Evolutionary conservation across 1,140 invertebrate species (phyloP).

Genomic region (Lepidurus packardi): DNA sequence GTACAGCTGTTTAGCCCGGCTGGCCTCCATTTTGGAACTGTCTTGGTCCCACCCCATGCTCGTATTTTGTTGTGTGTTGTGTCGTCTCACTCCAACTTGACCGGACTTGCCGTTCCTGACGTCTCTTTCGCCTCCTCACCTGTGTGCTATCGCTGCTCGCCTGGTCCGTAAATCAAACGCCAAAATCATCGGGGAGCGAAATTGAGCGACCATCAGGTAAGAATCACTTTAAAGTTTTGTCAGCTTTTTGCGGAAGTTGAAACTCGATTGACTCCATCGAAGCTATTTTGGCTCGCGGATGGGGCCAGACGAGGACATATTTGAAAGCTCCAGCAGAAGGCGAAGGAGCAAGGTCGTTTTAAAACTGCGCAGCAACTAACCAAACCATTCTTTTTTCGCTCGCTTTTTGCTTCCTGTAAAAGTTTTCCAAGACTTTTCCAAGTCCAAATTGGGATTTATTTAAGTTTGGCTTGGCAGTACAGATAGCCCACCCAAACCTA

Average conservation of each 20-base stretch:
- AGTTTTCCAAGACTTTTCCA: not conserved
- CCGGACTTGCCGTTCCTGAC: slow-evolving; percentile 12
- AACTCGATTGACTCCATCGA: not conserved
- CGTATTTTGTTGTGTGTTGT: not conserved
- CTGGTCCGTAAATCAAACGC: not conserved
- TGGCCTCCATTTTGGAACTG: slow-evolving; percentile 14
- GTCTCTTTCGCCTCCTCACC: not conserved
- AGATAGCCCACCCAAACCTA: not conserved
- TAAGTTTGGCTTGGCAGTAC: not conserved
- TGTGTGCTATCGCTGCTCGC: slow-evolving; percentile 5
- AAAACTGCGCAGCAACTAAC: slow-evolving; percentile 9
- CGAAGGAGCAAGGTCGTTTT: slow-evolving; percentile 18
- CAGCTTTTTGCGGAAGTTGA: not conserved
- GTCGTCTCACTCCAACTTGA: slow-evolving; percentile 3
- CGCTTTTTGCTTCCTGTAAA: not conserved
- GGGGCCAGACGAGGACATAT: slow-evolving; percentile 3
- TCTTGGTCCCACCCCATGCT: slow-evolving; percentile 1
- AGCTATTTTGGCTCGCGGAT: not conserved
- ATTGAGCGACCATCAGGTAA: slow-evolving; percentile 2
- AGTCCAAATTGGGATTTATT: not conserved
- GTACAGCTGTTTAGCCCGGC: not conserved
- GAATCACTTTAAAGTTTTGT: not conserved
- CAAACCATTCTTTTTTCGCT: not conserved
- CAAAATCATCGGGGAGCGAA: not conserved
- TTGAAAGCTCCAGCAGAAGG: slow-evolving; percentile 1